These are phyloP conservation scores for Macquaria ambigua DNA, from an alignment of 2,113 vertebrate species.

Conservation along the genomic window DNA sequence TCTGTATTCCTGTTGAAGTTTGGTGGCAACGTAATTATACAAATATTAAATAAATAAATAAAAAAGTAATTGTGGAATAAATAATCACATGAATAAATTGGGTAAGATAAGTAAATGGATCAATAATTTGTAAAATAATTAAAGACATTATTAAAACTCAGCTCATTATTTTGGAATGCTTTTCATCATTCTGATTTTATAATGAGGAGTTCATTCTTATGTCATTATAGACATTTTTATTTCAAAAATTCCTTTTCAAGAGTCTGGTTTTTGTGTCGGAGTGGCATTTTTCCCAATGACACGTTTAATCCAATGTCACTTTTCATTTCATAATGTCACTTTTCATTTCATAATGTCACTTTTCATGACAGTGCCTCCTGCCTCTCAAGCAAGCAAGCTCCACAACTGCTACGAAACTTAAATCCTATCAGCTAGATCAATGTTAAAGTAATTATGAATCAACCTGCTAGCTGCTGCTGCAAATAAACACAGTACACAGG, in stretches of 20 bases:
- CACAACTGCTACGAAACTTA: not conserved
- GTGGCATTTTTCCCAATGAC: not conserved
- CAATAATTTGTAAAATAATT: not conserved
- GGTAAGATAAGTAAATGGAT: not conserved
- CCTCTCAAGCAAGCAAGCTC: not conserved
- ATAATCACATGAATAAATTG: not conserved
- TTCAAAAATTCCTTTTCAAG: too few species aligned
- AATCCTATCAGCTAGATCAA: not conserved
- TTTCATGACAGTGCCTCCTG: too few species aligned
- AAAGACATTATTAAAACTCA: not conserved
- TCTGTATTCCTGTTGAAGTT: not conserved
- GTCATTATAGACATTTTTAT: too few species aligned
- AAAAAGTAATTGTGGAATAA: not conserved
- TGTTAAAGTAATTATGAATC: not conserved
- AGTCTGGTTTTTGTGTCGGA: not conserved
- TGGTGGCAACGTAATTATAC: not conserved
- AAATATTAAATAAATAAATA: not conserved
- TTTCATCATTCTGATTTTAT: not conserved
- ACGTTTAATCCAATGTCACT: not conserved
- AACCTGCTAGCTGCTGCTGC: not conserved
- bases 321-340: too few species aligned
- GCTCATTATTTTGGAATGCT: not conserved
- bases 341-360: too few species aligned
- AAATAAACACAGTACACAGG: not conserved
- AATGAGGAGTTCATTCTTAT: too few species aligned